Base-by-base conservation (phyloP, 2,113 vertebrate genomes). In the Phyllostomus discolor region DNA sequence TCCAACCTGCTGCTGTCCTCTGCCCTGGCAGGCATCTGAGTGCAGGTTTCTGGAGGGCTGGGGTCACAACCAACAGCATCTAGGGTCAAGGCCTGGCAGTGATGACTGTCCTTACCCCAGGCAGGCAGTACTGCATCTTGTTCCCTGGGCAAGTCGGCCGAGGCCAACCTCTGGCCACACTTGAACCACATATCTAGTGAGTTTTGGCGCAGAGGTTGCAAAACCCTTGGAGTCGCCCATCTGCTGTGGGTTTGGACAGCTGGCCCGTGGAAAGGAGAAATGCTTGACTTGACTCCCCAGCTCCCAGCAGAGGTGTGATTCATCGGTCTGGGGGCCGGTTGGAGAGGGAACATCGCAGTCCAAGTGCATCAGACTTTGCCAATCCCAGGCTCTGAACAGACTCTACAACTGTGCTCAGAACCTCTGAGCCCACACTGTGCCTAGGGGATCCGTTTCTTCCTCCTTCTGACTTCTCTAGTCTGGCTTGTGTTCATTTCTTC, bases 71-170 rank as follows among this genome's bases (percentile, higher is more conserved):
- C 16, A n/a, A 38, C 46, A 33, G 41, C 57, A 82, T 50, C 62
- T 50, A 0, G 1, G n/a, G 14, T 10, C 5, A 35, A 46, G 7
- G 75, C 20, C 16, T 5, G 33, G 33, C 28, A 48, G 31, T 10
- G 10, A 24, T 0, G 7, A 31, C 67, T 31, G 19, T 84, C 17
- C 5, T 28, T 41, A 31, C 31, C 17, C 31, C 33, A 70, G 16
- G 10, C 20, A 57, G 70, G 10, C 17, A 93, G 16, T 26, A 35
- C 5, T 43, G 41, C 3, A 48, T 46, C 33, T 89, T 59, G 35
- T 19, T 67, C 46, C 38, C 20, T 41, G 35, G 50, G 14, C 1
- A 2, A n/a, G 4, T 16, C 75, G 50, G 7, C 15, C 0, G 19
- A 33, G 35, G 28, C 19, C 38, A 48, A 12, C 50, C 15, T 75